phyloP scores from a whole-genome alignment of 2,113 vertebrate species.

The Marmota flaviventris region DNA sequence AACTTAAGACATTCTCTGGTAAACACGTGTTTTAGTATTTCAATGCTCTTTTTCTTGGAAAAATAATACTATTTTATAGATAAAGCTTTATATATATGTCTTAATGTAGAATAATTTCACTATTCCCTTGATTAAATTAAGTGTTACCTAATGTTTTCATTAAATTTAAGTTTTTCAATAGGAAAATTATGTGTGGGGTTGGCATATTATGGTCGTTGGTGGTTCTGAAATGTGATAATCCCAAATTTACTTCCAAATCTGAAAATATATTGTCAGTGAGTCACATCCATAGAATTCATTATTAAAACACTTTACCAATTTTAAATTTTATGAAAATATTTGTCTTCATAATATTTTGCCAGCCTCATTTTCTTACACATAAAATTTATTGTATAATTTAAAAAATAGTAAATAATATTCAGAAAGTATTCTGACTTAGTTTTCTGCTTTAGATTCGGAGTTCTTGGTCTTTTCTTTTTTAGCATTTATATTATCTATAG shows the following conservation, averaged over 20 bases:
- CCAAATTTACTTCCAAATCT: background rate
- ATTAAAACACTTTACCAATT: background rate
- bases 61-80: background rate
- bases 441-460: background rate
- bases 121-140: background rate
- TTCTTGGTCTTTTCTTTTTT: background rate
- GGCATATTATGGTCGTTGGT: background rate
- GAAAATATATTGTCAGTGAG: background rate
- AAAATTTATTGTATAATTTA: background rate
- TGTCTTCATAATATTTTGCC: background rate
- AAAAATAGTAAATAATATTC: background rate
- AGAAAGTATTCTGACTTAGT: background rate
- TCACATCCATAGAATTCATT: background rate
- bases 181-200: background rate
- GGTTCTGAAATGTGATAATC: background rate
- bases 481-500: background rate
- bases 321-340: background rate
- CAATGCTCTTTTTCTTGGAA: background rate
- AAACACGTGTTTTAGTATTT: background rate
- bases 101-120: background rate
- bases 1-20: background rate
- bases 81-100: background rate
- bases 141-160: background rate
- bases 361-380: background rate
- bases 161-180: background rate